Evolutionary conservation across 1,140 invertebrate genomes (phyloP).

Genomic region (Orussus abietinus): DNA sequence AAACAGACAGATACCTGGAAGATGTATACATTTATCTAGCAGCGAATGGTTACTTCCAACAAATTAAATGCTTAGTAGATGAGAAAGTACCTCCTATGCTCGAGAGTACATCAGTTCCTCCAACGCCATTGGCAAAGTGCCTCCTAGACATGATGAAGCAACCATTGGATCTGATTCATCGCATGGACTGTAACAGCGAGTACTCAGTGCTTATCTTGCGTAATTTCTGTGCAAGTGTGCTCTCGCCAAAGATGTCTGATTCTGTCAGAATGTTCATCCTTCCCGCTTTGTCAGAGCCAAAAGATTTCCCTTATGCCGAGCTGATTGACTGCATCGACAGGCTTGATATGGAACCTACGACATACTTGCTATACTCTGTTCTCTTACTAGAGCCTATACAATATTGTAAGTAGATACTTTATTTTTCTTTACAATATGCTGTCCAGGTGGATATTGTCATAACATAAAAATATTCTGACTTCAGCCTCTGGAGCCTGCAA

Average conservation of each 20-base stretch:
- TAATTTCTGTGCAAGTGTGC: constrained; percentile 37
- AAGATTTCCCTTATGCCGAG: constrained; percentile 51
- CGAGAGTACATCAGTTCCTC: constrained; percentile 64
- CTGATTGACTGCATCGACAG: constrained; percentile 51
- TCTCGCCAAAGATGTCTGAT: constrained; percentile 44
- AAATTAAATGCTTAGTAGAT: constrained; percentile 68
- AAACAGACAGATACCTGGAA: constrained; percentile 36
- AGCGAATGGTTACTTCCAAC: constrained; percentile 65
- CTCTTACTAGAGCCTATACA: constrained; percentile 63
- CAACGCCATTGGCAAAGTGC: constrained; percentile 69
- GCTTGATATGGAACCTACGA: constrained; percentile 38
- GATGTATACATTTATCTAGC: constrained; percentile 44
- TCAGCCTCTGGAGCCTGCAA: constrained; percentile 28
- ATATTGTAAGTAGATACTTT: constrained; percentile 55
- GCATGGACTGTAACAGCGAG: constrained; percentile 29
- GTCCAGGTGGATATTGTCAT: too few relatives aligned
- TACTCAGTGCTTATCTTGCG: constrained; percentile 41
- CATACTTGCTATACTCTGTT: constrained; percentile 60
- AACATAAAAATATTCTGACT: constrained; percentile 35
- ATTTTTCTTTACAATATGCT: too few relatives aligned
- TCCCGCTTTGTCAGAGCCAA: constrained; percentile 49
- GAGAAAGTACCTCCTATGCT: constrained; percentile 68
- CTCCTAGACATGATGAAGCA: constrained; percentile 73
- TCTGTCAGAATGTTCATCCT: constrained; percentile 50
- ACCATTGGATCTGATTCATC: constrained; percentile 59